These are phyloP conservation scores for Augochlorella aurata DNA, from an alignment of 2,888 invertebrate species.

Conservation along the genomic window DNA sequence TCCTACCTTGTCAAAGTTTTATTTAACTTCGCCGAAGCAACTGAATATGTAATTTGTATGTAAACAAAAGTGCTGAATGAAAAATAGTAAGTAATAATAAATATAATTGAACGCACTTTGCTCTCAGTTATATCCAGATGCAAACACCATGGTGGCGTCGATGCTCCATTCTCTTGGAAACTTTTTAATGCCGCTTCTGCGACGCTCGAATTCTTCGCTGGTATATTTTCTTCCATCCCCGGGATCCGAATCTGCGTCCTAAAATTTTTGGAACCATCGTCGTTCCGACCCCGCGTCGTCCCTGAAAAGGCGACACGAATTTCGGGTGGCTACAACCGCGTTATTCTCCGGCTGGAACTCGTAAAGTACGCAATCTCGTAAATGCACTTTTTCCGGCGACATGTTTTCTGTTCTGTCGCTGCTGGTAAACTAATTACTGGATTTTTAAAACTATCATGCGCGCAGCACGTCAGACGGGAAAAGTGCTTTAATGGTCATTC, in stretches of 20 bases:
- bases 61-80: too few relatives aligned
- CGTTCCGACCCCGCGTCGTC: neutral
- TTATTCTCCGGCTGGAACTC: neutral
- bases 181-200: too few relatives aligned
- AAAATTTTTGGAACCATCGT: neutral
- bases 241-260: neutral
- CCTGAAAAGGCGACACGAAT: slow-evolving; percentile 1
- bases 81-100: too few relatives aligned
- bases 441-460: neutral
- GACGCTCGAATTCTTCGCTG: too few relatives aligned
- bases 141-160: too few relatives aligned
- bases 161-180: too few relatives aligned
- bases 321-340: neutral
- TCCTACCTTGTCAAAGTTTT: too few relatives aligned
- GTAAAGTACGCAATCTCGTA: slow-evolving; percentile 5
- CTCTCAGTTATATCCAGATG: too few relatives aligned
- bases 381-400: neutral
- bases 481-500: neutral
- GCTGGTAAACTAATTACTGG: slow-evolving; percentile 4
- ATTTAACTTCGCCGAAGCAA: too few relatives aligned
- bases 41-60: too few relatives aligned
- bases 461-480: neutral
- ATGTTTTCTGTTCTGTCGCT: neutral
- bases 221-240: neutral
- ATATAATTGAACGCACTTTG: too few relatives aligned